Evolutionary conservation across 2,113 vertebrate genomes (phyloP).

Genomic region (Alectura lathami): DNA sequence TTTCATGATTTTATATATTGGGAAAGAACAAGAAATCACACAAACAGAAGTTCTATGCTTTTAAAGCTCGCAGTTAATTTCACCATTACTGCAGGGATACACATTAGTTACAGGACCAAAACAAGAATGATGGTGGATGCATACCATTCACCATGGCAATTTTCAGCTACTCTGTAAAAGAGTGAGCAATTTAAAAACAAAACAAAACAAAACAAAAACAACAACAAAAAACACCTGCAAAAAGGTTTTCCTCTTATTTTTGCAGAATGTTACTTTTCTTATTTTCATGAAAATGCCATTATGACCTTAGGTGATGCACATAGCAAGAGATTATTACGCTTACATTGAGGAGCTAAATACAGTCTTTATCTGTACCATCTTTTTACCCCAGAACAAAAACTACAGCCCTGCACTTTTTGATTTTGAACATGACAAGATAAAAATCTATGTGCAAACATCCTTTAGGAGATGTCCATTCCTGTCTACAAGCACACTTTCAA

Average conservation of each 20-base stretch:
- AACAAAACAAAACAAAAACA: no score
- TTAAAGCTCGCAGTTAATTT: neutral
- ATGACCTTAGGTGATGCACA: neutral
- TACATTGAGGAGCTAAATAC: neutral
- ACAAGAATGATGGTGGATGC: neutral
- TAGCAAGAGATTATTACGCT: neutral
- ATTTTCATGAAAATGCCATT: neutral
- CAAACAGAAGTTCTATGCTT: neutral
- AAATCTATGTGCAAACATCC: neutral
- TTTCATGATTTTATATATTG: neutral
- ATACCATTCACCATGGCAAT: accelerated
- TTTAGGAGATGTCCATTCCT: neutral
- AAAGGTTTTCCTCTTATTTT: neutral
- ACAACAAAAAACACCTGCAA: no score
- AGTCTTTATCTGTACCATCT: neutral
- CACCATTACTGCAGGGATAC: neutral
- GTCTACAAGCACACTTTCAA: neutral
- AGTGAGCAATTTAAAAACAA: neutral
- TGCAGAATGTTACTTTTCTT: neutral
- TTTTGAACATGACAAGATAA: neutral
- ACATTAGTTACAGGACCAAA: neutral
- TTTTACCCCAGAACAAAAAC: neutral
- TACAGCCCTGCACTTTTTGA: neutral
- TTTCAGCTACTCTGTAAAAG: neutral
- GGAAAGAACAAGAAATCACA: neutral